These are phyloP conservation scores for Drosophila parvula DNA, from an alignment of 1,140 invertebrate genomes.

Conservation along the genomic window DNA sequence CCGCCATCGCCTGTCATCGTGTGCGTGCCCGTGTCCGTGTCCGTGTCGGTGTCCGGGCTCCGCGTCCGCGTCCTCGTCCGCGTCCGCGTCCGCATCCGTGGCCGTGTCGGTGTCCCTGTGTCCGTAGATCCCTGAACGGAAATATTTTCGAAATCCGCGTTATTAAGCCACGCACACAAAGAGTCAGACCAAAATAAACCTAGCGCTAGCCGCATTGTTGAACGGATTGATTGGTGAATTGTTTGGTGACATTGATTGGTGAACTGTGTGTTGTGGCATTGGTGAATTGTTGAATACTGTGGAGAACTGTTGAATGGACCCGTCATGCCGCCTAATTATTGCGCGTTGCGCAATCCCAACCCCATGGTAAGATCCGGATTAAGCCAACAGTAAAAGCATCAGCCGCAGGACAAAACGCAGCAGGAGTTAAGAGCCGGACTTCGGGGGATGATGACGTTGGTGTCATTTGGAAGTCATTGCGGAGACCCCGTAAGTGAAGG, in stretches of 20 bases:
- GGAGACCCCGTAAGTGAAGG: conserved; percentile 42
- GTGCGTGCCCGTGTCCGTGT: conserved; percentile 34
- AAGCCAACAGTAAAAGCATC: conserved; percentile 20
- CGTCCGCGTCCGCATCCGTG: conserved; percentile 4
- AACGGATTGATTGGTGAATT: conserved; percentile 36
- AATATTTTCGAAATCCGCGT: conserved; percentile 69
- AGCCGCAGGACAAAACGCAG: conserved; percentile 21
- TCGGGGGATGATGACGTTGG: conserved; percentile 40
- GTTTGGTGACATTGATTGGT: conserved; percentile 11
- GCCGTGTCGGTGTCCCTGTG: conserved; percentile 9
- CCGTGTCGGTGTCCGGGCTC: conserved; percentile 11
- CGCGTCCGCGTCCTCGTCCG: background rate
- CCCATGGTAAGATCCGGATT: conserved; percentile 20
- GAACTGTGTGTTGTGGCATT: conserved; percentile 8
- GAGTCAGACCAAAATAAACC: conserved; percentile 50
- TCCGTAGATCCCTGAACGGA: conserved; percentile 52
- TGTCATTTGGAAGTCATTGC: conserved; percentile 53
- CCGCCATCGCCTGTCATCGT: conserved; percentile 28
- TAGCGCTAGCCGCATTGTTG: conserved; percentile 22
- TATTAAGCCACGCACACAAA: conserved; percentile 42
- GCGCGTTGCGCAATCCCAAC: conserved; percentile 74
- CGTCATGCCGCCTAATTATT: conserved; percentile 62
- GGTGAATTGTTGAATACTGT: conserved; percentile 50
- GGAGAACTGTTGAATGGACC: conserved; percentile 63
- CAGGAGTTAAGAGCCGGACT: conserved; percentile 29